Evolutionary conservation across 2,113 vertebrate species (phyloP).

Genomic region (Gyps fulvus): DNA sequence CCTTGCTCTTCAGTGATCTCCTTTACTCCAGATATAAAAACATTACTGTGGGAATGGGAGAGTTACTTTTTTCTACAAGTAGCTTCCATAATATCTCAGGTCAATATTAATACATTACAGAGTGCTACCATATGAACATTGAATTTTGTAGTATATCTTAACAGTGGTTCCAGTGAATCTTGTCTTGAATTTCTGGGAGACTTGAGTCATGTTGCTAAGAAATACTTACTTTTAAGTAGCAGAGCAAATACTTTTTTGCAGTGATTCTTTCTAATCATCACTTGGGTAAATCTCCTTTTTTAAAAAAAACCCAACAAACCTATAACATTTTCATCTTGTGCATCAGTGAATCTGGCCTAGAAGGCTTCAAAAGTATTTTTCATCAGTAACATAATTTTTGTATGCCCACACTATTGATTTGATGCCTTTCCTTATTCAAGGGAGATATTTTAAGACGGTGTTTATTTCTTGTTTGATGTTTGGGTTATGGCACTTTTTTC

Average conservation of each 20-base stretch:
- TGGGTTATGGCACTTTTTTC: background rate
- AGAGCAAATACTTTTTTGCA: background rate
- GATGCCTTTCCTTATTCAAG: background rate
- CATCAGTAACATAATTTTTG: background rate
- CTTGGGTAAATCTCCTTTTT: background rate
- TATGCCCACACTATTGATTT: background rate
- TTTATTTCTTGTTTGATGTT: background rate
- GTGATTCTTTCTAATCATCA: background rate
- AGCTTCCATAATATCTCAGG: background rate
- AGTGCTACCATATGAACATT: background rate
- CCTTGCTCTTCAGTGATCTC: background rate
- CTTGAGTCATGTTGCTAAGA: background rate
- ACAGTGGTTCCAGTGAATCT: background rate
- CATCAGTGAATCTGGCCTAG: background rate
- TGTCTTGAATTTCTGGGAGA: background rate
- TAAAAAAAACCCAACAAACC: background rate
- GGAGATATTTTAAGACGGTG: background rate
- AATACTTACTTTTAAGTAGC: background rate
- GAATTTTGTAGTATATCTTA: background rate
- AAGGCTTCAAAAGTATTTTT: background rate
- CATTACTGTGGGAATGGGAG: background rate
- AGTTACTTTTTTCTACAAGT: background rate
- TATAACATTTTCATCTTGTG: background rate
- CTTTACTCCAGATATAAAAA: background rate
- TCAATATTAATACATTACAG: background rate